phyloP scores from a whole-genome alignment of 2,888 invertebrate species.

The Caenorhabditis sp. region DNA sequence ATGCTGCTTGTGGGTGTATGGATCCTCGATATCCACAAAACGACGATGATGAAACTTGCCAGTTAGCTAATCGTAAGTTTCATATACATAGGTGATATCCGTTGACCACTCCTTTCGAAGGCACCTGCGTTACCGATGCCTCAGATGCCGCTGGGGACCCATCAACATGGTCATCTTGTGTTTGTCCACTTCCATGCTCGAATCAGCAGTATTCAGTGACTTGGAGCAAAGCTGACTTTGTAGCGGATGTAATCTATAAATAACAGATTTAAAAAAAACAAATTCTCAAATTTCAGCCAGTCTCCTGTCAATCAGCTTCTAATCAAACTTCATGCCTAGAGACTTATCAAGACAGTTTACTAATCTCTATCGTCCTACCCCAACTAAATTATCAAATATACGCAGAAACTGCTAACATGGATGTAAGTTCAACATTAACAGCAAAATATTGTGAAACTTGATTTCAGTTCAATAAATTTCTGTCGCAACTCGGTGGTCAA shows the following conservation, averaged over 20 bases:
- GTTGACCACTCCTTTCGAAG: neutral
- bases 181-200: conserved; percentile 52
- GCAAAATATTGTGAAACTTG: too few species aligned
- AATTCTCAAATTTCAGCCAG: conserved; percentile 18
- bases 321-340: conserved; percentile 12
- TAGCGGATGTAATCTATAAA: conserved; percentile 14
- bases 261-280: too few species aligned
- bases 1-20: conserved; percentile 50
- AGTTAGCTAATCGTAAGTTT: conserved; percentile 16
- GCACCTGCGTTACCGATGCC: conserved; percentile 46
- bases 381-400: conserved; percentile 39
- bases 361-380: conserved; percentile 40
- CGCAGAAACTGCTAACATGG: conserved; percentile 45
- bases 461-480: conserved; percentile 52
- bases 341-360: conserved; percentile 32
- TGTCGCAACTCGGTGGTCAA: conserved; percentile 53
- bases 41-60: conserved; percentile 28
- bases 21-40: conserved; percentile 57
- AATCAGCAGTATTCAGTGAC: conserved; percentile 44
- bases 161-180: conserved; percentile 49
- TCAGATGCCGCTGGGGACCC: conserved; percentile 48
- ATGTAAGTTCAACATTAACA: conserved; percentile 24
- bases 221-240: conserved; percentile 41
- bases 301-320: conserved; percentile 2
- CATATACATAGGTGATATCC: too few species aligned